Evolutionary conservation across 2,888 invertebrate genomes (phyloP), one percentile per base, ranked within the genome.

Genomic region (Agrenia bidenticulata): DNA sequence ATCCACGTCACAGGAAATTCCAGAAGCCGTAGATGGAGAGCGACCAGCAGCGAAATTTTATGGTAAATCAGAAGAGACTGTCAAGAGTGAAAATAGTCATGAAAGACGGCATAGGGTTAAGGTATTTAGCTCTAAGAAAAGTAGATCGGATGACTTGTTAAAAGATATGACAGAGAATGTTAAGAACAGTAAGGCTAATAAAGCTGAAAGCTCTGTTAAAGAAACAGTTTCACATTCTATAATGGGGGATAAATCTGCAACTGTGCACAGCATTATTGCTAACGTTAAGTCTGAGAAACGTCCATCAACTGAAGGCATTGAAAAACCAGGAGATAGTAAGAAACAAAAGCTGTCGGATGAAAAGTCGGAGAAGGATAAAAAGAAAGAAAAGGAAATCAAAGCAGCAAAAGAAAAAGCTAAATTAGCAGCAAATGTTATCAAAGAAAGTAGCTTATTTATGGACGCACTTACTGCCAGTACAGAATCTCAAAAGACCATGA

Each of bases 381-480:
- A 66, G 42, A 58, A 73, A 55, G 67, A 26, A 67, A 67, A 62
- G 45, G 42, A 55, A 76, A 59, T 63, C 51, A 75, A 70, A 69
- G 64, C 79, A 79, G 4, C 78, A 79, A 66, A 80, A 55, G 83
- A 81, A 70, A 82, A 82, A 39, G 77, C 77, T 54, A 75, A 32
- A 17, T n/a, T 26, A 11, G 23, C 54, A 15, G 1, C 49, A 1
- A 63, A 26, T 1, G 57, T 64, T 2, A 56, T 76, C 55, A 88
- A 92, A 79, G 96, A 96, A 80, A 94, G 94, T 78, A 92, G 91
- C 77, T 88, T 93, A 81, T 96, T 96, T 79, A 94, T 94, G 88
- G 94, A 94, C 80, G 94, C 94, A 0, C 82, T 96, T 39, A 85
- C 86, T 73, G 89, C 89, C 1, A 87, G 88, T 1, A 23, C 66